A percentile compares a stretch with the other conserved stretches of the same genome.
phyloP scores from a whole-genome alignment of 2,113 vertebrate genomes.

The Perca fluviatilis region DNA sequence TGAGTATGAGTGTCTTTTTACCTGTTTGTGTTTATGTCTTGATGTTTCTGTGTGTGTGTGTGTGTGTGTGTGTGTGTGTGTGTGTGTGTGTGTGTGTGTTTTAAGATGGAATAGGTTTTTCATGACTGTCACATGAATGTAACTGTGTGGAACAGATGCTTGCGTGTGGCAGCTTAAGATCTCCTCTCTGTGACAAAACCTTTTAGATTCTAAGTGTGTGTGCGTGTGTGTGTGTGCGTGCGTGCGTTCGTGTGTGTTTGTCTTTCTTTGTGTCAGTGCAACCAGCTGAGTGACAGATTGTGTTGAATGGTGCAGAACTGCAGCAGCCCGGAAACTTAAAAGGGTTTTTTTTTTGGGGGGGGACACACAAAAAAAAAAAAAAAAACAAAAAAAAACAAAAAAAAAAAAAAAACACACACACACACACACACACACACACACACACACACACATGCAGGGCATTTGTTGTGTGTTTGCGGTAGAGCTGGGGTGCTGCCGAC shows the following conservation, averaged over 20 bases:
- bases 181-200: slow-evolving; percentile 61
- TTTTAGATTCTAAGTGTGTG: slow-evolving; percentile 25
- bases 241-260: neutral
- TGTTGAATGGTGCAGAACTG: slow-evolving; percentile 73
- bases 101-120: slow-evolving; percentile 26
- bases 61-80: slow-evolving; percentile 42
- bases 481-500: slow-evolving; percentile 16
- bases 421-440: slow-evolving; percentile 28
- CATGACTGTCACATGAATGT: slow-evolving; percentile 56
- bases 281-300: slow-evolving; percentile 68
- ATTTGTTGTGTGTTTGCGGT: slow-evolving; percentile 29
- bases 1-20: neutral
- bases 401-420: no score
- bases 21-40: neutral
- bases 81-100: slow-evolving; percentile 36
- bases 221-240: slow-evolving; percentile 19
- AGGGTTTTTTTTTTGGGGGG: no score
- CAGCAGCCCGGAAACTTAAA: slow-evolving; percentile 65
- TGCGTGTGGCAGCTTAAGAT: slow-evolving; percentile 64
- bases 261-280: slow-evolving; percentile 18
- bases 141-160: slow-evolving; percentile 52
- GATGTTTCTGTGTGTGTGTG: slow-evolving; percentile 5
- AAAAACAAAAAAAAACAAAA: no score
- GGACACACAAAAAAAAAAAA: no score
- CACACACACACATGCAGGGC: neutral